phyloP scores from a whole-genome alignment of 2,113 vertebrate genomes.

The Bos javanicus region DNA sequence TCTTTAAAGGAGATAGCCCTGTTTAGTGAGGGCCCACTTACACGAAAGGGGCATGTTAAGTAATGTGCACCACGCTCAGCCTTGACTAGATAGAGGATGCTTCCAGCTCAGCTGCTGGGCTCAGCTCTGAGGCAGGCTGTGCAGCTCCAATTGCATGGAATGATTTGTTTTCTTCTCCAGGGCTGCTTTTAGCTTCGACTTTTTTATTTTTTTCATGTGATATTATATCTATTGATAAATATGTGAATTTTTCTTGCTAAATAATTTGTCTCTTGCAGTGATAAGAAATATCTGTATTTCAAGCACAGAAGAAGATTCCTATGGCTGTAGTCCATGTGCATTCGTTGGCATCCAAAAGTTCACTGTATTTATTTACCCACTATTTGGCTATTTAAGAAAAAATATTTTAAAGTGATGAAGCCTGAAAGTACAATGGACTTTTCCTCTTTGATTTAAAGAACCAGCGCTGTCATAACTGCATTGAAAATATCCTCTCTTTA shows the following conservation, averaged over 20 bases:
- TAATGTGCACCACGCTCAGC: not conserved
- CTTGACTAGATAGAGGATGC: not conserved
- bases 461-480: not conserved
- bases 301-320: not conserved
- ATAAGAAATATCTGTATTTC: conserved; percentile 30
- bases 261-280: conserved; percentile 53
- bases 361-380: not conserved
- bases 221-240: conserved; percentile 41
- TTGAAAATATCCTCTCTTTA: not conserved
- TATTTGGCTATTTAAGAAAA: not conserved
- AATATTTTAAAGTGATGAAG: not conserved
- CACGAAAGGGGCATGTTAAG: conserved; percentile 30
- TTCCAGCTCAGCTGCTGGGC: not conserved
- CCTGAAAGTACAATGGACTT: not conserved
- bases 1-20: conserved; percentile 70
- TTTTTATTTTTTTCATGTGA: not conserved
- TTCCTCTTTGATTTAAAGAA: not conserved
- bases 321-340: not conserved
- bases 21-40: conserved; percentile 52
- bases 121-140: not conserved
- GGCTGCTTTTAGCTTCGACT: not conserved
- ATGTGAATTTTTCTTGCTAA: conserved; percentile 44
- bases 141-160: not conserved
- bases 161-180: conserved; percentile 31
- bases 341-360: not conserved